phyloP scores from a whole-genome alignment of 2,888 invertebrate species.

The Cyclophora albipunctata region DNA sequence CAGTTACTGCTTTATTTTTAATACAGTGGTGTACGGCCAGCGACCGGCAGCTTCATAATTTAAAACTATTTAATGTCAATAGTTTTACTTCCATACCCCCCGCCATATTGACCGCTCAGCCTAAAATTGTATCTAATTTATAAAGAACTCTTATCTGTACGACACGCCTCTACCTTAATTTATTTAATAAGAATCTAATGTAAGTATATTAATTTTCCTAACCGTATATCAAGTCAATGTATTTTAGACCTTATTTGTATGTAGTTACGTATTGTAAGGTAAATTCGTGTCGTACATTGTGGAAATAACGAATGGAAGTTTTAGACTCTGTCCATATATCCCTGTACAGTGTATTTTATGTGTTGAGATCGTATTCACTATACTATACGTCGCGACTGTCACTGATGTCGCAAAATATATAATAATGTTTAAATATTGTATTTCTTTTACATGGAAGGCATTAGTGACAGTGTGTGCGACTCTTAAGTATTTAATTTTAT shows the following conservation, averaged over 20 bases:
- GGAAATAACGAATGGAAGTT: conserved; percentile 3
- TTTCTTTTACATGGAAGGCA: too few relatives aligned
- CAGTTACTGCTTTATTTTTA: background rate
- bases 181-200: background rate
- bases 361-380: conserved; percentile 1
- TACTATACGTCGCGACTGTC: background rate
- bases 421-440: too few relatives aligned
- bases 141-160: conserved; percentile 3
- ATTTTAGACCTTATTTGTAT: conserved; percentile 13
- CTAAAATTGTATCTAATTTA: conserved; percentile 2
- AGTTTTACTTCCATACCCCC: too few relatives aligned
- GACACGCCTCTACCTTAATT: conserved; percentile 1
- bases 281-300: conserved; percentile 5
- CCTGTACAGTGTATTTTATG: conserved; percentile 47
- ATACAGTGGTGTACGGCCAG: background rate
- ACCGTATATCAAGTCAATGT: conserved; percentile 13
- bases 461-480: too few relatives aligned
- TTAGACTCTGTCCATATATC: conserved; percentile 10
- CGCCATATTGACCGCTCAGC: background rate
- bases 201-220: conserved; percentile 9
- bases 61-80: background rate
- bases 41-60: background rate
- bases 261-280: conserved; percentile 14
- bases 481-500: conserved; percentile 47
- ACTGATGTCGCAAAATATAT: background rate